These are phyloP conservation scores for Trichomycterus rosablanca DNA, from an alignment of 2,113 vertebrate species.

Conservation along the genomic window DNA sequence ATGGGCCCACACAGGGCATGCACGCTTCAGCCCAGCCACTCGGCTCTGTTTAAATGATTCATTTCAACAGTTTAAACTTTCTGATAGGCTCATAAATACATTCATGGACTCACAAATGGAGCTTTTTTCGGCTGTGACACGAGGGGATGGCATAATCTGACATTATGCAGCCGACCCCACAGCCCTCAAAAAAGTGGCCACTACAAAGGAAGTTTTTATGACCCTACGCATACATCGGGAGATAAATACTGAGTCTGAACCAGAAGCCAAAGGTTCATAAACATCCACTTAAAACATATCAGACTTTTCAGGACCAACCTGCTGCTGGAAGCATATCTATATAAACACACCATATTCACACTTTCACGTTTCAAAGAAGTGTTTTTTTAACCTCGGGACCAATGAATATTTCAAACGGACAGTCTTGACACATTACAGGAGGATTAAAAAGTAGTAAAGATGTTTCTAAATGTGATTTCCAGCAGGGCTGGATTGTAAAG, in stretches of 20 bases:
- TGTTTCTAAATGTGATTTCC: too few relatives aligned
- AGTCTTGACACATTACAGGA: not conserved
- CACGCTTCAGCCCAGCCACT: conserved; percentile 21
- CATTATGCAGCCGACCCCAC: conserved; percentile 68
- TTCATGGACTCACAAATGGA: conserved; percentile 60
- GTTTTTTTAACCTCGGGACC: not conserved
- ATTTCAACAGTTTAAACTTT: conserved; percentile 62
- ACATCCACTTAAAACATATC: conserved; percentile 62
- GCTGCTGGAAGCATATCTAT: conserved; percentile 25
- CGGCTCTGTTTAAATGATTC: conserved; percentile 58
- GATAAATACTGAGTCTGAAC: conserved; percentile 65
- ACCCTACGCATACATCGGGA: conserved; percentile 58
- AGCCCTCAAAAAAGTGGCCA: conserved; percentile 58
- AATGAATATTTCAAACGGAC: not conserved
- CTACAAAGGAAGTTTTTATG: conserved; percentile 58
- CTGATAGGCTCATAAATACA: conserved; percentile 51
- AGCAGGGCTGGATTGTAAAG: too few relatives aligned
- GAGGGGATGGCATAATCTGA: too few relatives aligned
- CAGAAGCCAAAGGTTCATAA: conserved; percentile 58
- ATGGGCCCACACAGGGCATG: conserved; percentile 2
- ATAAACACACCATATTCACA: not conserved
- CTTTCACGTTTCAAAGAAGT: not conserved
- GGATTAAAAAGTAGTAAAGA: not conserved
- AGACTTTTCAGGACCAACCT: conserved; percentile 36
- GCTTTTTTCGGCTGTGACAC: conserved; percentile 58